These are phyloP conservation scores for Lophius americanus DNA, from an alignment of 2,797 vertebrate genomes.

Conservation along the genomic window DNA sequence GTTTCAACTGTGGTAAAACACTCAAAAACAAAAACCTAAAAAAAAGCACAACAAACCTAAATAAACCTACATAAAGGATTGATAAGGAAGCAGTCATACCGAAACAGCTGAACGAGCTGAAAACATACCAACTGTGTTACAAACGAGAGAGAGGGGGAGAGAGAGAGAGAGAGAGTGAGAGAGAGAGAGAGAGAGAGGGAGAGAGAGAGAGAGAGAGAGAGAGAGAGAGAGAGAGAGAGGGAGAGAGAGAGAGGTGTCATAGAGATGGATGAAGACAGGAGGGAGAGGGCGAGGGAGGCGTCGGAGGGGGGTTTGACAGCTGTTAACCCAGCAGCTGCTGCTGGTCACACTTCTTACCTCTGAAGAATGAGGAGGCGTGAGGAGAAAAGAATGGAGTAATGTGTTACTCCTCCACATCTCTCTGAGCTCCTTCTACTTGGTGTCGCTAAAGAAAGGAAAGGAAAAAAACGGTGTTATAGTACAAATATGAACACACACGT, in stretches of 20 bases:
- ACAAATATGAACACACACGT: no score
- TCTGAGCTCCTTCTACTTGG: no score
- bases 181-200: no score
- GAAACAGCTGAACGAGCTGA: not conserved
- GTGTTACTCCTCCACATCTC: no score
- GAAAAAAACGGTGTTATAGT: no score
- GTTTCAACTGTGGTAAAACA: not conserved
- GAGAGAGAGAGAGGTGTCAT: slow-evolving; percentile 1
- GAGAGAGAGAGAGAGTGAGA: no score
- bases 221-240: not conserved
- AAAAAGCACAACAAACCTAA: no score
- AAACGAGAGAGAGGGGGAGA: not conserved
- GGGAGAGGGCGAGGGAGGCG: not conserved
- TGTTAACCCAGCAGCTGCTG: slow-evolving; percentile 68
- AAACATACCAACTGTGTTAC: not conserved
- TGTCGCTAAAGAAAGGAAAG: no score
- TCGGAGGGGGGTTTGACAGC: slow-evolving; percentile 36
- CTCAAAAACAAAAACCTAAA: no score
- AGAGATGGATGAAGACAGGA: not conserved
- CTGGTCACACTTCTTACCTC: slow-evolving; percentile 57
- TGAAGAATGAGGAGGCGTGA: slow-evolving; percentile 5
- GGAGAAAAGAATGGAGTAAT: slow-evolving; percentile 5
- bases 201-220: no score
- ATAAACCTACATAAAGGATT: not conserved
- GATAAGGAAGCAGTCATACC: not conserved